Base-by-base conservation (phyloP, 1,140 invertebrate species). In the Drosophila fuyamai region DNA sequence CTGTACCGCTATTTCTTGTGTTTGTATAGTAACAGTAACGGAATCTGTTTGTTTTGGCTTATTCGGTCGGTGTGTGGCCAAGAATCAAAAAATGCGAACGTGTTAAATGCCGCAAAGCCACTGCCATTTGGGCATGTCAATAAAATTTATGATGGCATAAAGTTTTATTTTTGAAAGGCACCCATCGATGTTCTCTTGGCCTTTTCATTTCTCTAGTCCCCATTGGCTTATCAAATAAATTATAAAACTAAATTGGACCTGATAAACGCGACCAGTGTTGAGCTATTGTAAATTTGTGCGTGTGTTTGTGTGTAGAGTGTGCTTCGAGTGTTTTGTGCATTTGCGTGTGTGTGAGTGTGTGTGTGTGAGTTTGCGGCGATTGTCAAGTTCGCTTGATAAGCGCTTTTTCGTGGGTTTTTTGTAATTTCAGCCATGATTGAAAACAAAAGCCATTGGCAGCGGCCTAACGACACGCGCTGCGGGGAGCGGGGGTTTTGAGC, bases 191-290 rank as follows among this genome's bases (percentile, higher is more conserved):
- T 32, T 56, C 36, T 40, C 55, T 56, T 61, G 56, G 60, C 50
- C 50, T 54, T 77, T 67, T 78, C 41, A 67, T 65, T 55, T 60
- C 63, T 58, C 75, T 71, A 79, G 82, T n/a, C n/a, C 82, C 83
- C 83, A 88, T 83, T 82, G 70, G 80, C 83, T 89, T 89, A 88
- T 88, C 83, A 89, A 83, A 73, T 73, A 70, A 62, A 78, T 71
- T 54, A 68, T 58, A 66, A 41, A 86, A 81, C 65, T 75, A 86
- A 66, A 78, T 55, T 74, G 51, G 72, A 75, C 72, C 72, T 75
- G 76, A 79, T 79, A 79, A 76, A 76, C 59, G 70, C 23, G 23
- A 38, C 50, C 14, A 12, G n/a, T 43, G n/a, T 43, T 61, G 48
- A 47, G 57, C 36, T 43, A 59, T 66, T 75, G 72, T 75, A 75